These are phyloP conservation scores for Poliocrania exsul DNA, from an alignment of 2,797 vertebrate species.

Conservation along the genomic window DNA sequence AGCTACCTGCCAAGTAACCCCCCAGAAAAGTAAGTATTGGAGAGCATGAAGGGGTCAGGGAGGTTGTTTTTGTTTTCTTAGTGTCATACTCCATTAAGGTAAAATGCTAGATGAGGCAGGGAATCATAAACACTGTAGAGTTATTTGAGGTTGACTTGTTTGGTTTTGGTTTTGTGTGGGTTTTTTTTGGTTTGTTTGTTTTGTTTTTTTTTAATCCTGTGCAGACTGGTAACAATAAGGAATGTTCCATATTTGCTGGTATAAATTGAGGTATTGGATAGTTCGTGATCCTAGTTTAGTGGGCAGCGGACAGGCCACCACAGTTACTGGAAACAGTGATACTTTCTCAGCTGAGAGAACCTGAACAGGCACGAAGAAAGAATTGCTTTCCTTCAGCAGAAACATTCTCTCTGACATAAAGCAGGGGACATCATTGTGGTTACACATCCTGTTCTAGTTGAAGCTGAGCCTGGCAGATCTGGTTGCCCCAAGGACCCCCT, in stretches of 20 bases:
- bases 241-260: background rate
- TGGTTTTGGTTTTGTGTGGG: background rate
- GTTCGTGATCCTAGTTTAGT: background rate
- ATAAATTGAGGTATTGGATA: background rate
- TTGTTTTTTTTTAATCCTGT: background rate
- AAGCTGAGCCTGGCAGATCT: background rate
- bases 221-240: background rate
- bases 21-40: background rate
- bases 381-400: background rate
- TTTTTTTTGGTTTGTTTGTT: background rate
- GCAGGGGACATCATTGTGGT: background rate
- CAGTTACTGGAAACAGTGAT: background rate
- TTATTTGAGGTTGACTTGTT: background rate
- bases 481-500: background rate
- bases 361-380: background rate
- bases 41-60: background rate
- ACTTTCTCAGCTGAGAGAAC: background rate
- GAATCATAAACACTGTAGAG: background rate
- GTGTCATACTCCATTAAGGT: background rate
- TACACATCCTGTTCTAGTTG: constrained; percentile 11
- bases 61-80: background rate
- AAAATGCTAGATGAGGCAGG: background rate
- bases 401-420: background rate
- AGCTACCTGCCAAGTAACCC: background rate
- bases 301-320: background rate